Evolutionary conservation across 2,888 invertebrate species (phyloP).

Genomic region (Cotesia congregata): DNA sequence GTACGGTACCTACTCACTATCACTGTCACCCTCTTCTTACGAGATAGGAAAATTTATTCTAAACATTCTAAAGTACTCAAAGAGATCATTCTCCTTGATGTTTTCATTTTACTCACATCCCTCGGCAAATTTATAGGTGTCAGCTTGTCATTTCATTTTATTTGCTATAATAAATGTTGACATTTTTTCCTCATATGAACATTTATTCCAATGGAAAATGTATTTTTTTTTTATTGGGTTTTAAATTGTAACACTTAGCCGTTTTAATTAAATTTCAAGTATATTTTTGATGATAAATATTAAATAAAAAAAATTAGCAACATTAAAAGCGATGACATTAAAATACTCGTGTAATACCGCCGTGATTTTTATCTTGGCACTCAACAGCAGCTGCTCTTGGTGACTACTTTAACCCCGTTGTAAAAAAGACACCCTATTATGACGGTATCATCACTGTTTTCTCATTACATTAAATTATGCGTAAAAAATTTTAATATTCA

Average conservation of each 20-base stretch:
- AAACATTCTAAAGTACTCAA: constrained; percentile 13
- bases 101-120: neutral
- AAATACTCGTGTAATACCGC: neutral
- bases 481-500: neutral
- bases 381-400: neutral
- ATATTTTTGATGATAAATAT: too few species aligned
- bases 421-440: neutral
- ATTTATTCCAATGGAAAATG: too few species aligned
- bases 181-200: too few species aligned
- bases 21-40: neutral
- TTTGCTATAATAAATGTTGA: neutral
- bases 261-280: too few species aligned
- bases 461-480: neutral
- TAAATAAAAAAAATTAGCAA: neutral
- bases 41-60: constrained; percentile 7
- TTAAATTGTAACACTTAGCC: too few species aligned
- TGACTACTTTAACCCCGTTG: neutral
- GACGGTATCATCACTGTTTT: neutral
- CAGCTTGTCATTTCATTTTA: neutral
- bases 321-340: neutral
- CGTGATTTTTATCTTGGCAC: neutral
- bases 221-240: too few species aligned
- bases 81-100: constrained; percentile 18
- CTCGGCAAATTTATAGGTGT: neutral
- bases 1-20: constrained; percentile 19